A percentile compares a stretch with the other conserved stretches of the same genome.
These are phyloP conservation scores for Psix sp. DNA, from an alignment of 1,140 invertebrate species.

Conservation along the genomic window DNA sequence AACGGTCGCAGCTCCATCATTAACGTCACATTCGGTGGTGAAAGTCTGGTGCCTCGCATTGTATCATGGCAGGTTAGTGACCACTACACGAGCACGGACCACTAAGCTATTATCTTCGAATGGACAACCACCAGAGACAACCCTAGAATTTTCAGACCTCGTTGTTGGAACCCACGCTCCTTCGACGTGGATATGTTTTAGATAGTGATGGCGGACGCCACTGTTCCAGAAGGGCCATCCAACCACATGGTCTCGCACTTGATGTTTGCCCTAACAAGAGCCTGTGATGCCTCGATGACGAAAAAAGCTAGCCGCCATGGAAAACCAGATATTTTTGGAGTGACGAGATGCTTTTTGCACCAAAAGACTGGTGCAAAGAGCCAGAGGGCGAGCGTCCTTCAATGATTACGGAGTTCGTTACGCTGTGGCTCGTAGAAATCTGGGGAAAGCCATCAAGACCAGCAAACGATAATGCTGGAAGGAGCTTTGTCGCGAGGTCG, in stretches of 20 bases:
- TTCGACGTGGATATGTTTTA: neutral
- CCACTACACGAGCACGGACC: neutral
- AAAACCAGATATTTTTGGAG: neutral
- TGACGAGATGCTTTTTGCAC: neutral
- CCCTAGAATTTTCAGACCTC: neutral
- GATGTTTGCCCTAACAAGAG: neutral
- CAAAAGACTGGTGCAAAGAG: neutral
- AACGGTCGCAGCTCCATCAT: constrained; percentile 1
- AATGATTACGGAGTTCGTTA: neutral
- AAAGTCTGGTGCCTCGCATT: neutral
- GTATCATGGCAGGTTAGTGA: neutral
- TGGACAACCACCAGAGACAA: neutral
- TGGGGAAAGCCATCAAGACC: neutral
- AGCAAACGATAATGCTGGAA: neutral
- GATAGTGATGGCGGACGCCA: neutral
- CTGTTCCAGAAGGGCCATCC: neutral
- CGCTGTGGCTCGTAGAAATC: neutral
- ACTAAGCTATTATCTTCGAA: neutral
- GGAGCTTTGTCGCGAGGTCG: neutral
- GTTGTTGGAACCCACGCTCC: neutral
- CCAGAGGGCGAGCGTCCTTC: neutral
- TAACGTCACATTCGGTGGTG: neutral
- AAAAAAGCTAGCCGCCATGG: neutral
- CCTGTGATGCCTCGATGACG: constrained; percentile 3
- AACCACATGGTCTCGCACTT: neutral